Conservation (phyloP, 2,113 vertebrate species). For the Corythoichthys intestinalis region DNA sequence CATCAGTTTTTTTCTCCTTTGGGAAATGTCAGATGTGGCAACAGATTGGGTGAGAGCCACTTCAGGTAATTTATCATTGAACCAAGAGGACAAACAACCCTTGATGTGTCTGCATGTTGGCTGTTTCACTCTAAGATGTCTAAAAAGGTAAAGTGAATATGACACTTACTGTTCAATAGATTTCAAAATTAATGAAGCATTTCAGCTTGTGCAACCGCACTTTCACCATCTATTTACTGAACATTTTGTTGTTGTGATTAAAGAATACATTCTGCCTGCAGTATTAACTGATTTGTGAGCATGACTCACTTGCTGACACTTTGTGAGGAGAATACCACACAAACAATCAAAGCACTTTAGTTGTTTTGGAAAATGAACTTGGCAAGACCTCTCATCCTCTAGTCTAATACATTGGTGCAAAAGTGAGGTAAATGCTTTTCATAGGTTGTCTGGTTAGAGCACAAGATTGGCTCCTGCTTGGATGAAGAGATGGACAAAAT, state of each 20-base stretch:
- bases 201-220: background rate
- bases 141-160: background rate
- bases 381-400: background rate
- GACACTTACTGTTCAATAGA: slow-evolving; percentile 3
- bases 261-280: slow-evolving; percentile 6
- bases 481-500: too few relatives aligned
- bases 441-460: background rate
- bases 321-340: slow-evolving; percentile 28
- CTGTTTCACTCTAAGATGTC: background rate
- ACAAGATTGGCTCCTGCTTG: background rate
- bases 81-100: slow-evolving; percentile 7
- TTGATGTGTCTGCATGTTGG: background rate
- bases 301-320: slow-evolving; percentile 41
- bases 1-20: slow-evolving; percentile 40
- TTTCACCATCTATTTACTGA: background rate
- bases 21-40: slow-evolving; percentile 38
- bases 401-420: background rate
- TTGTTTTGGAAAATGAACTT: slow-evolving; percentile 29
- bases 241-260: slow-evolving; percentile 8
- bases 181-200: background rate
- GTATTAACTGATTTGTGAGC: slow-evolving; percentile 18
- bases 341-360: slow-evolving; percentile 30
- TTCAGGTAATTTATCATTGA: slow-evolving; percentile 21
- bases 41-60: slow-evolving; percentile 15
- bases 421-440: background rate